These are phyloP conservation scores for Lasaia peninsularis DNA, from an alignment of 1,140 invertebrate species.

Conservation along the genomic window DNA sequence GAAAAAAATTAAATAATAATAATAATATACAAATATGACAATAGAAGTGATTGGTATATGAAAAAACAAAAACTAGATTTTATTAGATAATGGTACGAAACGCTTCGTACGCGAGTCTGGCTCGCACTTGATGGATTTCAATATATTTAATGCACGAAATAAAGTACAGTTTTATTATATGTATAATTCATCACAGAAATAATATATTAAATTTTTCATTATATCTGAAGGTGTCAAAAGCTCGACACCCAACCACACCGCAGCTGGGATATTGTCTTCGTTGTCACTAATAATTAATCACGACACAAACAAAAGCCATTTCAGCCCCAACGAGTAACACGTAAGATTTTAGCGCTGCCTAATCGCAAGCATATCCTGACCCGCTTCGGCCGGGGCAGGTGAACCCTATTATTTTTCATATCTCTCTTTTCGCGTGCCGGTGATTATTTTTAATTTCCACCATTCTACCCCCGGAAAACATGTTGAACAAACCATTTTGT, in stretches of 20 bases:
- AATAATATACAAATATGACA: no score
- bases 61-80: no score
- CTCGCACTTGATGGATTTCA: no score
- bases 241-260: conserved; percentile 29
- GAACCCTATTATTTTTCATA: conserved; percentile 66
- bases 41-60: no score
- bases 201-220: conserved; percentile 29
- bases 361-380: conserved; percentile 46
- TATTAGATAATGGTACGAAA: no score
- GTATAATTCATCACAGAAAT: conserved; percentile 1
- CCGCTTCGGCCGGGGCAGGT: conserved; percentile 28
- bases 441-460: conserved; percentile 71
- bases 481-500: conserved; percentile 57
- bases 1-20: no score
- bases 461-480: conserved; percentile 52
- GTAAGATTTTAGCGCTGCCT: conserved; percentile 38
- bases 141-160: no score
- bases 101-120: no score
- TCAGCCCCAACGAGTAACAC: conserved; percentile 30
- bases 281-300: conserved; percentile 55
- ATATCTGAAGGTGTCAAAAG: conserved; percentile 33
- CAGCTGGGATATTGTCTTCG: conserved; percentile 22
- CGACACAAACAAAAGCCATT: conserved; percentile 41
- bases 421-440: conserved; percentile 50
- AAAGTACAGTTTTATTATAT: no score